These are phyloP conservation scores for Romanogobio albipinnatus DNA, from an alignment of 2,113 vertebrate genomes.

Conservation along the genomic window DNA sequence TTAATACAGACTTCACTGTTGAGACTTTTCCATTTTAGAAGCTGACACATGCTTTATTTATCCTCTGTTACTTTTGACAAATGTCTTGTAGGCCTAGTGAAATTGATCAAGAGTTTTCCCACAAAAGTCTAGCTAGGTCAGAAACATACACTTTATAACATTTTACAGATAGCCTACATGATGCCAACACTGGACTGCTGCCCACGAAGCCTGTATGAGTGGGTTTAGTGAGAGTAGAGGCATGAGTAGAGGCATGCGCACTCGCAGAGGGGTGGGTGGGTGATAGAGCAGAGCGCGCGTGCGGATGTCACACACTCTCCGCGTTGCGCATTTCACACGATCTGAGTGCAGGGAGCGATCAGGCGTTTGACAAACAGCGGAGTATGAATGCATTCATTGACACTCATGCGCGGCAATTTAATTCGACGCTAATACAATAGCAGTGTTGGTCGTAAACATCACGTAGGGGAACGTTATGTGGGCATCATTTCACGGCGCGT, in stretches of 20 bases:
- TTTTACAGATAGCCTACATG: background rate
- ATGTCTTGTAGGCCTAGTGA: background rate
- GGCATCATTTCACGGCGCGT: constrained; percentile 64
- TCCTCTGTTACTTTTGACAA: background rate
- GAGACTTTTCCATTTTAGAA: background rate
- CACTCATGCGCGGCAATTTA: background rate
- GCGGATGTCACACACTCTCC: constrained; percentile 62
- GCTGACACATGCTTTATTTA: background rate
- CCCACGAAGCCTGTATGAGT: constrained; percentile 57
- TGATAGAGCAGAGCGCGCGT: constrained; percentile 60
- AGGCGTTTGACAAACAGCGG: constrained; percentile 1
- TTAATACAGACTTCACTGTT: background rate
- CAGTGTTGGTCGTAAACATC: constrained; percentile 63
- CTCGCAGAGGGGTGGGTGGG: constrained; percentile 74
- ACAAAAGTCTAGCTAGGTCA: background rate
- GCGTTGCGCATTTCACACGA: constrained; percentile 57
- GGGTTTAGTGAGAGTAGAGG: constrained; percentile 56
- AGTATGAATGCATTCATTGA: background rate
- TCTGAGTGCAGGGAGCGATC: constrained; percentile 49
- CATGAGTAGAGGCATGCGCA: constrained; percentile 81
- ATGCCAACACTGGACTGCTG: background rate
- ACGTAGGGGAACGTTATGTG: constrained; percentile 75
- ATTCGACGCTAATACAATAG: background rate
- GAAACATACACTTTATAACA: background rate
- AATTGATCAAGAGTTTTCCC: background rate